Base-by-base conservation (phyloP, 2,113 vertebrate species). In the Prunella himalayana region DNA sequence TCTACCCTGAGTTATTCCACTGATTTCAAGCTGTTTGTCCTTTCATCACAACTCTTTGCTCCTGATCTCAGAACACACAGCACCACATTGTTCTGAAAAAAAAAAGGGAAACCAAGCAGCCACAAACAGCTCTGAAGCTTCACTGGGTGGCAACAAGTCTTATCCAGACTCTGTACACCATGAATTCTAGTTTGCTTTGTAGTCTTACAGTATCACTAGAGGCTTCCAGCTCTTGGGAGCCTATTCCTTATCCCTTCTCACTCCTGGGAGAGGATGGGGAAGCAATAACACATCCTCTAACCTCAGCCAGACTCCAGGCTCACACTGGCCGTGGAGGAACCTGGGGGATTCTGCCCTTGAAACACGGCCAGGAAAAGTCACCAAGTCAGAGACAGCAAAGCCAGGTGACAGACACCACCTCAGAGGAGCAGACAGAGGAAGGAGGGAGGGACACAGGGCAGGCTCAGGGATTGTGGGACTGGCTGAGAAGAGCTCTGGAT, bases 401-500 rank as follows among this genome's bases (percentile, higher is more conserved):
- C 15, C 50, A 54, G 44, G 54, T 61, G 80, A 50, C 3, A n/a
- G 63, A 65, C 23, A 41, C 8, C 27, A 35, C 4, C 45, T 44
- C 54, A 69, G 45, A 78, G 72, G 23, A 61, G 33, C 51, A 64
- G 17, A 33, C 17, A 15, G 35, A 66, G 35, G 17, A 57, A 41
- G 33, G 15, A 59, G n/a, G 51, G 33, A 86, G 23, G 37, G 54
- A 57, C 24, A 19, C 8, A 15, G 35, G 30, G 31, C 41, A 77
- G 10, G 27, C 15, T 37, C 44, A n/a, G 64, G 10, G 10, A 30
- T 1, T 8, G 21, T 2, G 7, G 33, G 35, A 63, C 37, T 45
- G 33, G 13, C 33, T 0, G 0, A 87, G 35, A 37, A 70, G 33
- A 59, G 53, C 19, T 2, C 18, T 19, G 16, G 35, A 35, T 37